Conservation (phyloP, 35 echinoderm and acorn worm genomes). For the Anneissia japonica region DNA sequence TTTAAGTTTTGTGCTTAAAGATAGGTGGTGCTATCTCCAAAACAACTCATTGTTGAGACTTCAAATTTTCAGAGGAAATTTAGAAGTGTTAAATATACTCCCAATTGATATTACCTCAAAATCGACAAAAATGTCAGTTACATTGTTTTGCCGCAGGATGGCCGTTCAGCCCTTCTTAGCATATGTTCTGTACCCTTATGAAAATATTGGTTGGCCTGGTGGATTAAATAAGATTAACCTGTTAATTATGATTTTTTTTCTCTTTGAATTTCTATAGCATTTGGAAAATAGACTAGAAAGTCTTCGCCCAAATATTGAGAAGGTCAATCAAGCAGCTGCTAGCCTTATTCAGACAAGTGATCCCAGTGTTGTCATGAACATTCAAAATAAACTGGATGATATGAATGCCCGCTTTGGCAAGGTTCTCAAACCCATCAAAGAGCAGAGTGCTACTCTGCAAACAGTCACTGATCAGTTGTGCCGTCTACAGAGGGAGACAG, state of each 20-base stretch:
- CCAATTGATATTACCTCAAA: too few species aligned
- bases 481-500: conserved; percentile 76
- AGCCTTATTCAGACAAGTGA: conserved; percentile 74
- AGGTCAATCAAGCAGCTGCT: conserved; percentile 61
- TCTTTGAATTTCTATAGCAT: neutral
- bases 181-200: too few species aligned
- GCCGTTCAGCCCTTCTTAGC: too few species aligned
- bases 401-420: conserved; percentile 70
- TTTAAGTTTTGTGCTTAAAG: too few species aligned
- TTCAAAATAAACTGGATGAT: conserved; percentile 70
- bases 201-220: too few species aligned
- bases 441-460: conserved; percentile 65
- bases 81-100: too few species aligned
- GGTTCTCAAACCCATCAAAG: conserved; percentile 35
- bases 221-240: too few species aligned
- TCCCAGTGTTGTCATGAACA: conserved; percentile 53
- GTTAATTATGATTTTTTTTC: neutral
- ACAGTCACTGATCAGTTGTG: conserved; percentile 57
- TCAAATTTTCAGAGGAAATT: too few species aligned
- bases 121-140: too few species aligned
- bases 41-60: too few species aligned
- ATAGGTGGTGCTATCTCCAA: too few species aligned
- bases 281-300: conserved; percentile 33
- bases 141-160: too few species aligned
- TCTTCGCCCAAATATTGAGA: conserved; percentile 64